Base-by-base conservation (phyloP, 2,888 invertebrate species). In the Agapostemon virescens region DNA sequence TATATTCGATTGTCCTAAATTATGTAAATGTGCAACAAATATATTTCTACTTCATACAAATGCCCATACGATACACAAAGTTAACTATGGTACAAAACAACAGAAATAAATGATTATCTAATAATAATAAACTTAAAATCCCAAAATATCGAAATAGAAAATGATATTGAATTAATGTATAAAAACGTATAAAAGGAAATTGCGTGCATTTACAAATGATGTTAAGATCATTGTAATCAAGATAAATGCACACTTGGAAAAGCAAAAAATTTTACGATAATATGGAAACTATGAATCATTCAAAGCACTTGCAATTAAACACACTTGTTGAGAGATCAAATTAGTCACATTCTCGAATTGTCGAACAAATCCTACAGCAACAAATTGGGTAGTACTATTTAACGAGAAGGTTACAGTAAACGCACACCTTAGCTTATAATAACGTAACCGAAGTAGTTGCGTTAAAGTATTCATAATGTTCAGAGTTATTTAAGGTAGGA, bases 291-390 rank as follows among this genome's bases (percentile, higher is more conserved):
- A 77, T 67, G 42, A 70, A 76, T 81, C 72, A 76, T 73, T 73
- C 68, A 58, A 42, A 66, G 36, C 81, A 81, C 72, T 81, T 73
- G 73, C 55, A 81, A 81, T 81, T 81, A 73, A 82, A 81, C 81
- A 74, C 83, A 78, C 82, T 82, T 82, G 83, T 83, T 78, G 82
- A 73, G 71, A 82, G 69, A 83, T 78, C 38, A 74, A 63, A 52
- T 73, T 77, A 67, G 68, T 74, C 69, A 70, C 74, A 77, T 82
- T 74, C 67, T 77, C 77, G 71, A 68, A 68, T 68, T 82, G 42
- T 78, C 52, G 74, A 72, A 69, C 33, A 70, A 70, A 63, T 67
- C 45, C 49, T 70, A 66, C 49, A n/a, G 49, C 49, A 69, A 73
- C 66, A 68, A 74, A 42, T 75, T 69, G 33, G 52, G 17, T 66